Base-by-base conservation (phyloP, 2,797 vertebrate species). In the Pempheris klunzingeri region DNA sequence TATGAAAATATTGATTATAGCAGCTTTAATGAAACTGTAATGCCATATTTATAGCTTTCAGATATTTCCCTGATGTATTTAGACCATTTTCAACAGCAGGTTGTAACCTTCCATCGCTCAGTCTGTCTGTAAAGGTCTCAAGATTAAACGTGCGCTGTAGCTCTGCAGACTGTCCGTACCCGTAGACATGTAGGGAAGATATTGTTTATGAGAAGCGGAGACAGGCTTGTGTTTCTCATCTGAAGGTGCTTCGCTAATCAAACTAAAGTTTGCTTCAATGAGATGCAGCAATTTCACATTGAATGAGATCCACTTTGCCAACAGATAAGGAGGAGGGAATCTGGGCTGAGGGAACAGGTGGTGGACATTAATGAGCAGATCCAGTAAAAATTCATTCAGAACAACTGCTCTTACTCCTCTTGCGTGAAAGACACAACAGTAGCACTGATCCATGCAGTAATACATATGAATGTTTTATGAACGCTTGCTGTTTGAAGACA, bases 311-410 rank as follows among this genome's bases (percentile, higher is more conserved):
- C 58, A 64, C 52, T 74, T 62, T 74, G 52, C 78, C 62, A 71
- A 69, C 78, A 77, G 65, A 82, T 74, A 43, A 73, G 54, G 59
- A 78, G 77, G 79, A 78, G 67, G 24, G 55, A 81, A 73, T 22
- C 28, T 17, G 47, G 28, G 55, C 61, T 11, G 60, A 72, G 55
- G 68, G 74, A 81, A 81, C 84, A 86, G 77, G 73, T 88, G 86
- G 72, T 41, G 74, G 83, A 75, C 68, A 63, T 78, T 83, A 84
- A 85, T 84, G 81, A 83, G 74, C 57, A 50, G 57, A 61, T 61
- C 60, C 63, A 71, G 46, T 66, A 63, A 55, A n/a, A 81, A 74
- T 78, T 55, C 22, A 74, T 80, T 80, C 65, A 85, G 59, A 86
- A 62, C 59, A 67, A 74, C 57, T 22, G 60, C 67, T 82, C 66